Evolutionary conservation across 2,113 vertebrate species (phyloP), one percentile per base, ranked within the genome.

Genomic region (Eupsittula cactorum): DNA sequence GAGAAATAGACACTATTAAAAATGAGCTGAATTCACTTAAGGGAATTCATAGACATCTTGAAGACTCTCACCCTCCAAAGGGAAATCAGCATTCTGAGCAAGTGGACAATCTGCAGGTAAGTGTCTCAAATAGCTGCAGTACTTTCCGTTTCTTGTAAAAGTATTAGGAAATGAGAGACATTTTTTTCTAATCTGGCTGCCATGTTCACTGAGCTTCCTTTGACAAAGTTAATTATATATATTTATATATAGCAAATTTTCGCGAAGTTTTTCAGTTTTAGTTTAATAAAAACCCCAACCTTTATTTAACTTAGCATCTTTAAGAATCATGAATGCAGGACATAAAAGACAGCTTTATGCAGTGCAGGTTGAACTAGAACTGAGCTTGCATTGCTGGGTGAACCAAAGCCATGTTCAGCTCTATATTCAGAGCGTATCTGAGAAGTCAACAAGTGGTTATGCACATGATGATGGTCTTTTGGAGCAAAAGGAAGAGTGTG

Each of bases 1-100:
- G 93, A 94, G 96, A 96, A 91, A 90, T 98, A 28, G 83, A 97
- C 42, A 28, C 62, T n/a, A 95, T 98, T 90, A 98, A 98, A 96
- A 96, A 93, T 78, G 97, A 97, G 31, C 88, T 98, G 71, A 95
- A 91, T 90, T 96, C 96, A 28, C 85, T 98, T 93, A 98, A 97
- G 90, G 96, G 97, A 81, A 90, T 96, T 76, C 94, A 93, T 55
- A 91, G 91, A 10, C 84, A 97, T 60, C 97, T 98, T 76, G 97
- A 97, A 81, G 97, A 97, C 91, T 82, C 93, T 86, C 92, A 93
- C 44, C 91, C 65, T 65, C 55, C 74, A 35, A 95, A 96, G 90
- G 95, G 86, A 78, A 93, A 90, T 65, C 91, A 91, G 18, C 90
- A 94, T 81, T 86, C 82, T 39, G 91, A 97, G 47, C 94, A 97